Percentiles rank a stretch among this genome's conserved stretches.
phyloP scores from a whole-genome alignment of 2,797 vertebrate genomes.

The Chiroxiphia lanceolata region DNA sequence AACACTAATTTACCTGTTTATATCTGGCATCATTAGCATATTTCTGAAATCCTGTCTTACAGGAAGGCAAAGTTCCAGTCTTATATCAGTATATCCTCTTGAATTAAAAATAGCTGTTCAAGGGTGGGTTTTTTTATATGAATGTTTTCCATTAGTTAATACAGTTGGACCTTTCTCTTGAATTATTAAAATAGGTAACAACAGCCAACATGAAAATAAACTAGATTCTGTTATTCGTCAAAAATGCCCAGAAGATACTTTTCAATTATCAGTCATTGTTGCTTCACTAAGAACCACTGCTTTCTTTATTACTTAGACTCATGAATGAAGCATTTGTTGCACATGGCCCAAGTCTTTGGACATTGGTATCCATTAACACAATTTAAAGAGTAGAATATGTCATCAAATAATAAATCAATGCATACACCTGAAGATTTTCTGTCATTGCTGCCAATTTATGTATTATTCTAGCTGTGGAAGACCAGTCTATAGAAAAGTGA shows the following conservation, averaged over 20 bases:
- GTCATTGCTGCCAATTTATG: not conserved
- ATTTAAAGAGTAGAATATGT: constrained; percentile 12
- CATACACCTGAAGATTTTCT: not conserved
- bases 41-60: not conserved
- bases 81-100: not conserved
- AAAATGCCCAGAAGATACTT: not conserved
- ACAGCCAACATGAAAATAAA: not conserved
- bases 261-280: not conserved
- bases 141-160: not conserved
- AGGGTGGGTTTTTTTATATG: not conserved
- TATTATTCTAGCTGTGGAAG: not conserved
- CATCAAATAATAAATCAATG: constrained; percentile 19
- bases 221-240: not conserved
- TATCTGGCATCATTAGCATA: not conserved
- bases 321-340: not conserved
- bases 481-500: not conserved
- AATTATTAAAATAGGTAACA: not conserved
- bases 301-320: constrained; percentile 8
- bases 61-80: not conserved
- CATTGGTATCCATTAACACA: not conserved
- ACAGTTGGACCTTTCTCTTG: not conserved
- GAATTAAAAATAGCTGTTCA: not conserved
- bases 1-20: constrained; percentile 1
- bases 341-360: not conserved
- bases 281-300: not conserved